phyloP scores from a whole-genome alignment of 1,140 invertebrate genomes.

The Halyomorpha halys region DNA sequence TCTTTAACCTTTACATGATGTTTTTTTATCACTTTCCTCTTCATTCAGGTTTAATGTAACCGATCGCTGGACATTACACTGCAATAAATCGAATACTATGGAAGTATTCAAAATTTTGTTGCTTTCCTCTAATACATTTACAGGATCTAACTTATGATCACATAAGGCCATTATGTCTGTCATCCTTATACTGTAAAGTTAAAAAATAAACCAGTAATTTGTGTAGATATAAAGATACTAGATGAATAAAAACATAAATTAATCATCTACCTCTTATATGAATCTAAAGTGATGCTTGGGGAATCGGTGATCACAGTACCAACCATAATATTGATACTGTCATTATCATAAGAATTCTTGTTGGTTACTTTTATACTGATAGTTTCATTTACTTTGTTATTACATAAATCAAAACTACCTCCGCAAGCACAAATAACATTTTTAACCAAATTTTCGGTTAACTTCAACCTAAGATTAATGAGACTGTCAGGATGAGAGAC shows the following conservation, averaged over 20 bases:
- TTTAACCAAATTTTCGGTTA: neutral
- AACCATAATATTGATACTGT: neutral
- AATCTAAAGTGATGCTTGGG: neutral
- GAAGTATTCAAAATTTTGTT: conserved; percentile 13
- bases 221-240: neutral
- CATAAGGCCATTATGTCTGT: conserved; percentile 18
- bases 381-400: neutral
- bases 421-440: neutral
- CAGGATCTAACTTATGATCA: conserved; percentile 20
- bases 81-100: conserved; percentile 18
- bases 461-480: neutral
- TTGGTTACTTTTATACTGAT: neutral
- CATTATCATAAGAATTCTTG: neutral
- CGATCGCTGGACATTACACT: conserved; percentile 9
- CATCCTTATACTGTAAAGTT: conserved; percentile 15
- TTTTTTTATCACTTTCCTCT: neutral
- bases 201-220: neutral
- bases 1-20: conserved; percentile 1
- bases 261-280: too few species aligned
- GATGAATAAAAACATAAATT: neutral
- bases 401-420: neutral
- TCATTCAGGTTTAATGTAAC: conserved; percentile 2
- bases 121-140: neutral
- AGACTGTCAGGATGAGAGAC: neutral
- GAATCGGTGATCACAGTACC: neutral